phyloP scores from a whole-genome alignment of 2,797 vertebrate species.

The Catostomus latipinnis region DNA sequence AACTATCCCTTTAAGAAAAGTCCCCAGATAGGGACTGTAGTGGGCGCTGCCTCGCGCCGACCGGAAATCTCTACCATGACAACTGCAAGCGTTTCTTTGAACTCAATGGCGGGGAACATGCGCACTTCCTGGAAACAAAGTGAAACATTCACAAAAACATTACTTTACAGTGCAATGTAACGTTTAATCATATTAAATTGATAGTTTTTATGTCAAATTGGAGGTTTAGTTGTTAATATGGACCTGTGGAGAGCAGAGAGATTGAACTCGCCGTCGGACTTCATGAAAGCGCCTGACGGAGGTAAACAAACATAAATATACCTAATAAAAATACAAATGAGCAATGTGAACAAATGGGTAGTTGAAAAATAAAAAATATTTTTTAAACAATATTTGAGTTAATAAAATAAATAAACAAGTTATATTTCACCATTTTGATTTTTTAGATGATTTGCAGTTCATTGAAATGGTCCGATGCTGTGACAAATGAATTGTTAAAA shows the following conservation, averaged over 20 bases:
- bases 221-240: constrained; percentile 58
- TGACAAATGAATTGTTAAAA: no score
- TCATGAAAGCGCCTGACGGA: constrained; percentile 56
- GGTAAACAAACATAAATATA: constrained; percentile 63
- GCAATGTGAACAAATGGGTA: no score
- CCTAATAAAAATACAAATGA: no score
- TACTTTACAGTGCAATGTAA: background rate
- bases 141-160: background rate
- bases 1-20: no score
- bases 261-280: constrained; percentile 72
- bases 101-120: background rate
- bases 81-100: background rate
- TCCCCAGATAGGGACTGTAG: background rate
- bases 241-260: constrained; percentile 62
- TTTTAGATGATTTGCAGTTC: no score
- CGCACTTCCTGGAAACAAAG: background rate
- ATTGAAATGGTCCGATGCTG: no score
- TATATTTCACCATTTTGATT: no score
- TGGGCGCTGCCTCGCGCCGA: constrained; percentile 19
- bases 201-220: no score
- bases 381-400: no score
- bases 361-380: no score
- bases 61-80: constrained; percentile 38
- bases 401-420: no score
- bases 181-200: no score